Conservation (phyloP, 2,888 invertebrate genomes). For the Tridacna crocea region DNA sequence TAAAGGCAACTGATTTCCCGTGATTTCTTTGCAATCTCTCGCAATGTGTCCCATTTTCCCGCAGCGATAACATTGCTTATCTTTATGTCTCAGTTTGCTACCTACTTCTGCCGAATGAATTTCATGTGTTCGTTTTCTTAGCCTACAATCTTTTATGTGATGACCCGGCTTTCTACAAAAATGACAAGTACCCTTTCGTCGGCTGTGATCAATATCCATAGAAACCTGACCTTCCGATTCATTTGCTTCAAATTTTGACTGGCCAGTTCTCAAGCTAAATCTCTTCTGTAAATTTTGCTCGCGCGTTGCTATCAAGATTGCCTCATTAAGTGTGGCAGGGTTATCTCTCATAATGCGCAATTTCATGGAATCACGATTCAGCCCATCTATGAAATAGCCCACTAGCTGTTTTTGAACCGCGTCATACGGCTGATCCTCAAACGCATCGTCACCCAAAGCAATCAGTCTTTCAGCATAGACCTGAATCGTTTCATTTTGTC, state of each 20-base stretch:
- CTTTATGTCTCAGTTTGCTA: not conserved
- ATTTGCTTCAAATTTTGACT: not conserved
- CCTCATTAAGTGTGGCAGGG: too few relatives aligned
- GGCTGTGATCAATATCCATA: constrained; percentile 37
- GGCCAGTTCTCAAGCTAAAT: constrained; percentile 35
- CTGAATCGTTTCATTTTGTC: too few relatives aligned
- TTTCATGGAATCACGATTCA: too few relatives aligned
- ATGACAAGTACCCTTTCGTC: constrained; percentile 14
- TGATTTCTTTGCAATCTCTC: constrained; percentile 1
- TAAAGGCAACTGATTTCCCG: not conserved
- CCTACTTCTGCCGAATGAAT: not conserved
- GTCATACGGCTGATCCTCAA: too few relatives aligned
- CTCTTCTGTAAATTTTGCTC: constrained; percentile 40
- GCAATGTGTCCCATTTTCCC: constrained; percentile 16
- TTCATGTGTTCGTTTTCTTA: not conserved
- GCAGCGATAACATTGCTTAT: constrained; percentile 14
- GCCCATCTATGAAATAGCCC: too few relatives aligned
- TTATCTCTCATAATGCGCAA: too few relatives aligned
- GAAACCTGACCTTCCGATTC: constrained; percentile 6
- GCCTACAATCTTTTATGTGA: constrained; percentile 18
- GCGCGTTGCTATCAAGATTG: too few relatives aligned
- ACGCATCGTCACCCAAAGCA: too few relatives aligned
- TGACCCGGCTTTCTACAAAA: constrained; percentile 21
- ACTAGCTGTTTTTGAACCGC: too few relatives aligned
- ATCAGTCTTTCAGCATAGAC: too few relatives aligned